Conservation (phyloP, 2,797 vertebrate species). For the Nannoperca obscura region DNA sequence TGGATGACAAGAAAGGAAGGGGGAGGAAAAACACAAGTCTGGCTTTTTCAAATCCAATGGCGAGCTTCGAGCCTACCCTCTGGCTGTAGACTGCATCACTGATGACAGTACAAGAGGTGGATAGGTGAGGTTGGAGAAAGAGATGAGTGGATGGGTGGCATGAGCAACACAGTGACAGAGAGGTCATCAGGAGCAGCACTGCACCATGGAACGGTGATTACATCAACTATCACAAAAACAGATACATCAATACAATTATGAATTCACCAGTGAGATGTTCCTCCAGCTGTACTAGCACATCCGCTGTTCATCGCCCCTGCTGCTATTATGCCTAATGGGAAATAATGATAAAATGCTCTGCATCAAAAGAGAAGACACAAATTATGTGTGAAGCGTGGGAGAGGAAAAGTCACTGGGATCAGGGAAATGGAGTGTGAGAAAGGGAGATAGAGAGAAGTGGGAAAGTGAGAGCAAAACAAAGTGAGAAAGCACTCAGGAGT, state of each 20-base stretch:
- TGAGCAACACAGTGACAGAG: conserved; percentile 7
- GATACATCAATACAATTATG: conserved; percentile 44
- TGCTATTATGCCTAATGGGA: conserved; percentile 72
- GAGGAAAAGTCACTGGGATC: conserved; percentile 63
- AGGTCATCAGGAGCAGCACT: conserved; percentile 30
- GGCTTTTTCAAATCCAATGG: conserved; percentile 53
- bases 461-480: conserved; percentile 64
- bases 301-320: conserved; percentile 33
- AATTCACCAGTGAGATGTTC: conserved; percentile 43
- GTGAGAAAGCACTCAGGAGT: conserved; percentile 71
- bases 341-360: conserved; percentile 72
- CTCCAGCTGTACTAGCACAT: conserved; percentile 42
- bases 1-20: conserved; percentile 36
- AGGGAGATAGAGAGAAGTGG: conserved; percentile 46
- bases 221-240: conserved; percentile 47
- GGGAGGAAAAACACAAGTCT: conserved; percentile 29
- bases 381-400: conserved; percentile 72
- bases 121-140: conserved; percentile 24
- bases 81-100: conserved; percentile 19
- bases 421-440: conserved; percentile 65
- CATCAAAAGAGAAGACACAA: conserved; percentile 66
- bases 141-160: not conserved
- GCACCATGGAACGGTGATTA: conserved; percentile 16
- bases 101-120: conserved; percentile 35
- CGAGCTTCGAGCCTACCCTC: conserved; percentile 24